Conservation (phyloP, 2,797 vertebrate species). For the Pagetopsis macropterus region DNA sequence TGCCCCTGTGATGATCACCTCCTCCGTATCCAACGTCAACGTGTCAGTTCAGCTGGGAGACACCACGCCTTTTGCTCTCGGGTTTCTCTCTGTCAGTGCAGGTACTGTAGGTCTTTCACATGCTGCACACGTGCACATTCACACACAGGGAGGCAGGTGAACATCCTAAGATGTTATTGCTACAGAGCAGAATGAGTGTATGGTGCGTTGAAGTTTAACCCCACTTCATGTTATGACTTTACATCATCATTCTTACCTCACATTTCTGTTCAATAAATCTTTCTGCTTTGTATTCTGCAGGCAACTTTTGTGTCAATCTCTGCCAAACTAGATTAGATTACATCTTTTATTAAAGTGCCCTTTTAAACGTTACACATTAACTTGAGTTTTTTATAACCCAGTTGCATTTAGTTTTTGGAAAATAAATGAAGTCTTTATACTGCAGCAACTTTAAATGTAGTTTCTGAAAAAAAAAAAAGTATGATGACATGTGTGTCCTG, state of each 20-base stretch:
- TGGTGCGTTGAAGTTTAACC: constrained; percentile 22
- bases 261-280: background rate
- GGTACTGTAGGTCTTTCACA: constrained; percentile 77
- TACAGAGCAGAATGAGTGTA: background rate
- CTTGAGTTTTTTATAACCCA: constrained; percentile 16
- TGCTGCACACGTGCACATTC: background rate
- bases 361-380: constrained; percentile 56
- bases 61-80: constrained; percentile 94
- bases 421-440: background rate
- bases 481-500: background rate
- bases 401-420: background rate
- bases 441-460: background rate
- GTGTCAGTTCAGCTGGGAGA: constrained; percentile 95
- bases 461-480: background rate
- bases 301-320: constrained; percentile 12
- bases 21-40: constrained; percentile 91
- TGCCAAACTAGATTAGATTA: constrained; percentile 62
- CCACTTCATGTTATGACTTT: background rate
- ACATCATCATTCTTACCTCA: background rate
- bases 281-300: background rate
- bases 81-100: constrained; percentile 90
- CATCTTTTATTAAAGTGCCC: constrained; percentile 12
- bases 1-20: constrained; percentile 90
- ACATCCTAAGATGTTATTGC: constrained; percentile 33
- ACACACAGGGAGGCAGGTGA: background rate